A percentile compares a stretch with the other conserved stretches of the same genome.
Evolutionary conservation across 2,113 vertebrate genomes (phyloP).

Genomic region (Xenotilapia leptura): DNA sequence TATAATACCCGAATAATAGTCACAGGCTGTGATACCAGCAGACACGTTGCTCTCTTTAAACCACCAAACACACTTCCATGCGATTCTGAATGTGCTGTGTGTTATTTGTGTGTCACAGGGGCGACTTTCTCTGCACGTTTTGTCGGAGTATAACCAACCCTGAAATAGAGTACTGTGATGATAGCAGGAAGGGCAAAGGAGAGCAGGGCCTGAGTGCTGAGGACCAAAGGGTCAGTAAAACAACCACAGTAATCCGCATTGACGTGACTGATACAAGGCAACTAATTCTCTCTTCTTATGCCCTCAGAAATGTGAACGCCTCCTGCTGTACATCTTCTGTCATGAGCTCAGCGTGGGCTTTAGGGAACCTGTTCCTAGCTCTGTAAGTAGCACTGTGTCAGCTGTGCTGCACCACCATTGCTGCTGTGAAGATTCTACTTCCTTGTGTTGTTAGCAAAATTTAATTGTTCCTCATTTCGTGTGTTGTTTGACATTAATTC

Average conservation of each 20-base stretch:
- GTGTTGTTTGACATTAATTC: not conserved
- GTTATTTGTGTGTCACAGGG: slow-evolving; percentile 68
- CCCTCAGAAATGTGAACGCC: slow-evolving; percentile 91
- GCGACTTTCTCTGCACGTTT: slow-evolving; percentile 97
- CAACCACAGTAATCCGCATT: not conserved
- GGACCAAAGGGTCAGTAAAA: slow-evolving; percentile 81
- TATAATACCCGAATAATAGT: not conserved
- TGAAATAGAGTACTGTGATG: slow-evolving; percentile 95
- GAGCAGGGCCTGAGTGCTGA: slow-evolving; percentile 81
- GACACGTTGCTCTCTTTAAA: not conserved
- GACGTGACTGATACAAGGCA: not conserved
- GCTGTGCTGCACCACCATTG: not conserved
- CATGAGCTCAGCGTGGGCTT: slow-evolving; percentile 96
- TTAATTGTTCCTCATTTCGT: not conserved
- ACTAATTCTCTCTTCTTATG: slow-evolving; percentile 10
- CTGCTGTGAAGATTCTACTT: not conserved
- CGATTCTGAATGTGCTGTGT: not conserved
- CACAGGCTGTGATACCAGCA: not conserved
- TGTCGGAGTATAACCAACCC: slow-evolving; percentile 88
- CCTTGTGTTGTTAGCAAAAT: not conserved
- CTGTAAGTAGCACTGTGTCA: slow-evolving; percentile 78
- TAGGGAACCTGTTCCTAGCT: slow-evolving; percentile 88
- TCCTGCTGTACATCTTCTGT: slow-evolving; percentile 93
- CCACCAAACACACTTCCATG: not conserved
- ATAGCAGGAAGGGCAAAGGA: slow-evolving; percentile 81